phyloP scores from a whole-genome alignment of 2,888 invertebrate genomes.

The Agelastica alni region DNA sequence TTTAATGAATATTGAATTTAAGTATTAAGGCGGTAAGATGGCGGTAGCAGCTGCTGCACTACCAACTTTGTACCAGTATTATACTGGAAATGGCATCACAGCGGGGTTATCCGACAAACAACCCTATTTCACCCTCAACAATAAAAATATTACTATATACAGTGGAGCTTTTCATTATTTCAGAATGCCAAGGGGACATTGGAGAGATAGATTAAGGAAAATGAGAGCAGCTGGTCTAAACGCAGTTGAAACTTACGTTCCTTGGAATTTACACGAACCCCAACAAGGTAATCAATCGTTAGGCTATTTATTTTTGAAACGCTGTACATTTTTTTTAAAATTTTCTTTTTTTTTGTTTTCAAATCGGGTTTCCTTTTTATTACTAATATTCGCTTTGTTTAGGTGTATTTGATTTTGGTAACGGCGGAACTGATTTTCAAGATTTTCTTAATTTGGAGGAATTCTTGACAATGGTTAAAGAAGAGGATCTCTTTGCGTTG shows the following conservation, averaged over 20 bases:
- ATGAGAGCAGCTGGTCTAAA: slow-evolving; percentile 84
- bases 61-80: slow-evolving; percentile 53
- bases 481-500: slow-evolving; percentile 78
- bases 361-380: background rate
- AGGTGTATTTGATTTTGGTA: slow-evolving; percentile 60
- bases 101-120: slow-evolving; percentile 45
- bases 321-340: background rate
- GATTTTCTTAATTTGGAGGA: slow-evolving; percentile 60
- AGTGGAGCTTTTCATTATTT: slow-evolving; percentile 81
- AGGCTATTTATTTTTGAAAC: background rate
- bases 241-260: slow-evolving; percentile 81
- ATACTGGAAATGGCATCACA: slow-evolving; percentile 51
- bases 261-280: slow-evolving; percentile 55
- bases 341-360: background rate
- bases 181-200: slow-evolving; percentile 74
- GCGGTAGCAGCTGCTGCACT: slow-evolving; percentile 5
- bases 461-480: slow-evolving; percentile 74
- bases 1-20: too few relatives aligned
- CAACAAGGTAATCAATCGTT: slow-evolving; percentile 32
- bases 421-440: slow-evolving; percentile 61
- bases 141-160: slow-evolving; percentile 54
- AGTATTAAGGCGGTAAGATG: slow-evolving; percentile 1
- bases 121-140: slow-evolving; percentile 54
- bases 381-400: background rate
- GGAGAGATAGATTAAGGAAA: slow-evolving; percentile 78